Evolutionary conservation across 1,140 invertebrate genomes (phyloP), one percentile per base, ranked within the genome.

Genomic region (Camponotus vicinus): DNA sequence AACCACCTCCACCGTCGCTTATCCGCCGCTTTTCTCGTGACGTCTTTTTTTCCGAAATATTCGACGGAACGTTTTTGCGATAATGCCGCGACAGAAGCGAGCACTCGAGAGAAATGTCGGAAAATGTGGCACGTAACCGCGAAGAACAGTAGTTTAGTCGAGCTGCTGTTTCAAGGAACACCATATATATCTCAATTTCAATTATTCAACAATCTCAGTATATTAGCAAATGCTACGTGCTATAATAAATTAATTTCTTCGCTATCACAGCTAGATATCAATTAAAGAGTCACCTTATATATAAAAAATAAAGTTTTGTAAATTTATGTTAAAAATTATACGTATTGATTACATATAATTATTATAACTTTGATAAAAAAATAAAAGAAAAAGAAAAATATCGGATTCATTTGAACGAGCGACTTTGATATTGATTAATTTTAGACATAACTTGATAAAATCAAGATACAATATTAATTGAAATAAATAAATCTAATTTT

Each of bases 1-100:
- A 88, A 79, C 88, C 71, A 42, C 42, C 55, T 42, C 32, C 49
- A 32, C 76, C 52, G 49, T 73, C 64, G 88, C 77, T 86, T 86
- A 86, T 90, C 87, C 83, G 55, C 34, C 75, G 49, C 42, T 76
- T 64, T 52, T 85, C 75, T 11, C 45, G 55, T 37, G 40, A 82
- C 69, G 11, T 82, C 40, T 71, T 71, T 71, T 27, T 80, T 71
- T 71, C 42, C 66, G 11, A 82, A 82, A 82, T 71, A 71, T 21
- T 40, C 45, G 63, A 42, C 67, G 13, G 37, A 45, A 59, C 27
- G 13, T 73, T 61, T 61, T 61, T 45, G 67, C 79, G 55, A 82
- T 73, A 73, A 61, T 73, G 40, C n/a, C 67, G 40, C 55, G 55
- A 27, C 32, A 61, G 11, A 32, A 59, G 37, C 34, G 34, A 57